Conservation (phyloP, 2,797 vertebrate genomes). For the Sebastes steindachneri region DNA sequence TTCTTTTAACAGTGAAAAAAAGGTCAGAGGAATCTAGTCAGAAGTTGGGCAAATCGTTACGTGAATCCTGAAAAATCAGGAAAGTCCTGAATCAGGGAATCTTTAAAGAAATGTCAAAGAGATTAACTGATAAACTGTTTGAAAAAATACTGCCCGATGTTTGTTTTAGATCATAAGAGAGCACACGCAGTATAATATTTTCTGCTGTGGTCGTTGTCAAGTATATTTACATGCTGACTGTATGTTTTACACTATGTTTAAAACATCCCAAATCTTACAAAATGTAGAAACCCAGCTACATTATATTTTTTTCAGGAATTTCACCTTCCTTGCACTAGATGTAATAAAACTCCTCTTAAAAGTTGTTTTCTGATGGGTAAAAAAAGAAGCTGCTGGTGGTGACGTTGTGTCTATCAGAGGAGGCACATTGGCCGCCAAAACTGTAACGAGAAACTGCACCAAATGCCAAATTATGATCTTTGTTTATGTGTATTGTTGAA, state of each 20-base stretch:
- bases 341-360: neutral
- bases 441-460: no score
- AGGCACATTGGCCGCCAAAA: neutral
- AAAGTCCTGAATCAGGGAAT: neutral
- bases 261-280: neutral
- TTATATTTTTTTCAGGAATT: neutral
- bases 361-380: neutral
- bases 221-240: neutral
- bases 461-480: neutral
- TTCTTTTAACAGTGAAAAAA: neutral
- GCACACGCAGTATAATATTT: neutral
- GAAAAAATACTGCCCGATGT: neutral
- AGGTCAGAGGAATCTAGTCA: neutral
- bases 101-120: neutral
- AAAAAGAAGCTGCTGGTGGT: neutral
- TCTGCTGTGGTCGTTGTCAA: neutral
- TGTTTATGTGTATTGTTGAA: neutral
- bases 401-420: neutral
- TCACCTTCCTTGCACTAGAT: neutral
- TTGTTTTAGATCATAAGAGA: neutral
- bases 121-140: neutral
- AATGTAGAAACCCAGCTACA: neutral
- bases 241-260: neutral
- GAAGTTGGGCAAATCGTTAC: neutral
- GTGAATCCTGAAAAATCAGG: neutral